Evolutionary conservation across 2,888 invertebrate genomes (phyloP).

Genomic region (Yponomeuta malinellus): DNA sequence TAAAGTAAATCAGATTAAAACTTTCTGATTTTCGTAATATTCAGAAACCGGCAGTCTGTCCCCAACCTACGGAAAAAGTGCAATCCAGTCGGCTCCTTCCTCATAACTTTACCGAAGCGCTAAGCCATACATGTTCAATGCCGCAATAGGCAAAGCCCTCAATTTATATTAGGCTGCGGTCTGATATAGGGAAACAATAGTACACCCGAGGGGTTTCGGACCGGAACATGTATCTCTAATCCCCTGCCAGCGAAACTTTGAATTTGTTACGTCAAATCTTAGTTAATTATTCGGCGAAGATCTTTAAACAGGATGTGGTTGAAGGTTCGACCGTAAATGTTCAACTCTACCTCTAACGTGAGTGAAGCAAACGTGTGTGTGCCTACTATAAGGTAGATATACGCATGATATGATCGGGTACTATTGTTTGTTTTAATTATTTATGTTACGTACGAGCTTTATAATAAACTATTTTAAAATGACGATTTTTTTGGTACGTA

Average conservation of each 20-base stretch:
- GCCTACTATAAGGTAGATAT: neutral
- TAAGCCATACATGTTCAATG: neutral
- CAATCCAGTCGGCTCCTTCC: too few relatives aligned
- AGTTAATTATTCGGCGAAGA: constrained; percentile 75
- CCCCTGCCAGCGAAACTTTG: constrained; percentile 58
- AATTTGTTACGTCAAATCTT: constrained; percentile 68
- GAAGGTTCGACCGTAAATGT: constrained; percentile 40
- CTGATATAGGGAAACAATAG: constrained; percentile 41
- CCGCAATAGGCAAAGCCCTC: neutral
- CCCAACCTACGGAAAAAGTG: too few relatives aligned
- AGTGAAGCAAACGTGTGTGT: neutral
- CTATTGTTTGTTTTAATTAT: neutral
- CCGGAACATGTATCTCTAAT: constrained; percentile 56
- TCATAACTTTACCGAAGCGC: neutral
- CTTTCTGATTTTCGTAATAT: too few relatives aligned
- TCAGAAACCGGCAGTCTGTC: too few relatives aligned
- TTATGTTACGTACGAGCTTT: too few relatives aligned
- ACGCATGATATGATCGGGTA: neutral
- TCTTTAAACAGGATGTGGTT: constrained; percentile 70
- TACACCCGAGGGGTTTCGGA: constrained; percentile 56
- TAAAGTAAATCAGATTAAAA: too few relatives aligned
- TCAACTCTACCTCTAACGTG: neutral
- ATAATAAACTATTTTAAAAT: too few relatives aligned
- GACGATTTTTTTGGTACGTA: too few relatives aligned
- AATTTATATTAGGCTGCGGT: neutral